These are phyloP conservation scores for Microcebus tavaratra DNA, from an alignment of 2,113 vertebrate species.

Conservation along the genomic window DNA sequence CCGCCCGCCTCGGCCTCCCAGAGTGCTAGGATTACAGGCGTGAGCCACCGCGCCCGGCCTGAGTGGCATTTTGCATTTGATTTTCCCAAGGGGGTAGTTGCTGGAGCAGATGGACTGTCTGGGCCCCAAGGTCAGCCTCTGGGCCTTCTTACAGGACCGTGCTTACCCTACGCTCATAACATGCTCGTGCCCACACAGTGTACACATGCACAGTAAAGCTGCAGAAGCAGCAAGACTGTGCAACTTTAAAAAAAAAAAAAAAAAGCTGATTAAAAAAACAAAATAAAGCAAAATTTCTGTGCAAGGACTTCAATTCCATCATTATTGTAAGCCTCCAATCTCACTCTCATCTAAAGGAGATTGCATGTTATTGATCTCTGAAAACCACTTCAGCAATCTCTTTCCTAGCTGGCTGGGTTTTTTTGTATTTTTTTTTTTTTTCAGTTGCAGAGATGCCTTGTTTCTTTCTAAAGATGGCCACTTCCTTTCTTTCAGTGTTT, in stretches of 20 bases:
- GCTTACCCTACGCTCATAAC: neutral
- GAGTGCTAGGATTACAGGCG: too few relatives aligned
- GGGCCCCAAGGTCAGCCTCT: neutral
- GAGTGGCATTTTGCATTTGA: conserved; percentile 50
- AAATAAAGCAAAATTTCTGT: neutral
- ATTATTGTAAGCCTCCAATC: neutral
- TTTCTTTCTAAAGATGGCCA: conserved; percentile 58
- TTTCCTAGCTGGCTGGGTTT: neutral
- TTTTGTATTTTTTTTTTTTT: neutral
- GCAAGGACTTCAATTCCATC: neutral
- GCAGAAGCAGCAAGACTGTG: neutral
- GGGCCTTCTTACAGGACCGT: neutral
- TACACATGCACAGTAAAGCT: neutral
- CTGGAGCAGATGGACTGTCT: neutral
- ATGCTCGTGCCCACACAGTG: neutral
- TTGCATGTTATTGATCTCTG: conserved; percentile 50
- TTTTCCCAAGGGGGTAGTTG: conserved; percentile 49
- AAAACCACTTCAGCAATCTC: conserved; percentile 31
- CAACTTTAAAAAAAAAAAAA: neutral
- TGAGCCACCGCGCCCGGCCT: too few relatives aligned
- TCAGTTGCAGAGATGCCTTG: conserved; percentile 23
- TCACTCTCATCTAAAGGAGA: neutral
- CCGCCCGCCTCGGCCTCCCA: too few relatives aligned
- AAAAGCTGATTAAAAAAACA: conserved; percentile 44
- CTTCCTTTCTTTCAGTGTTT: conserved; percentile 56